Base-by-base conservation (phyloP, 2,888 invertebrate species). In the Acanthosoma haemorrhoidale region DNA sequence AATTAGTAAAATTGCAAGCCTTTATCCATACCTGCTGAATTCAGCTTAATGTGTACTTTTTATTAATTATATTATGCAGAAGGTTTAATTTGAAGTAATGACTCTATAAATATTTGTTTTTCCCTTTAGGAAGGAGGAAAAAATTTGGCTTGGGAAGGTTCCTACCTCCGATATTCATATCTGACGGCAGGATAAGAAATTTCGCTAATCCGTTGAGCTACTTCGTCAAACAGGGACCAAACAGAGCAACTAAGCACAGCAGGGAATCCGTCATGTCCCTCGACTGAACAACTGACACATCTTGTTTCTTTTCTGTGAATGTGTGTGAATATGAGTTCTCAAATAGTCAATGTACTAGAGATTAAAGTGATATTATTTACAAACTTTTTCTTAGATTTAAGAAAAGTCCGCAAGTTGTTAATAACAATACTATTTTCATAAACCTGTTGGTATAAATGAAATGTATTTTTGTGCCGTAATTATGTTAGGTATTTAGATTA, bases 131-230 rank as follows among this genome's bases (percentile, higher is more conserved):
- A 59, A 63, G 57, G 36, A 32, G 68, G 34, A 59, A 29, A 36
- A 69, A 68, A 59, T 72, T 69, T 16, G 16, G 64, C 25, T 69
- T 60, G 21, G 39, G 43, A 41, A 71, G 69, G 41, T 39, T 71
- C 21, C 38, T 73, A 18, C 78, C 81, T 38, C 85, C 87, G 34
- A 79, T 85, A 68, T 85, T 81, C 76, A 78, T 87, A 39, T 81
- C 83, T 71, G 83, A 84, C 64, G 70, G 66, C 21, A 79, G 82
- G 70, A 82, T 80, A 70, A 80, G 86, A 74, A 83, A 82, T 74
- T 88, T 85, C 78, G 83, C 81, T 72, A 88, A 88, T 81, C 88
- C 88, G 58, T 82, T 88, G 76, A 88, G 87, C 79, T 88, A 88
- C 79, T 80, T 89, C 75, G 88, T 88, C 72, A 88, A 87, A 69